Percentiles rank a stretch among this genome's conserved stretches.
Evolutionary conservation across 2,797 vertebrate species (phyloP).

Genomic region (Tiaroga cobitis): DNA sequence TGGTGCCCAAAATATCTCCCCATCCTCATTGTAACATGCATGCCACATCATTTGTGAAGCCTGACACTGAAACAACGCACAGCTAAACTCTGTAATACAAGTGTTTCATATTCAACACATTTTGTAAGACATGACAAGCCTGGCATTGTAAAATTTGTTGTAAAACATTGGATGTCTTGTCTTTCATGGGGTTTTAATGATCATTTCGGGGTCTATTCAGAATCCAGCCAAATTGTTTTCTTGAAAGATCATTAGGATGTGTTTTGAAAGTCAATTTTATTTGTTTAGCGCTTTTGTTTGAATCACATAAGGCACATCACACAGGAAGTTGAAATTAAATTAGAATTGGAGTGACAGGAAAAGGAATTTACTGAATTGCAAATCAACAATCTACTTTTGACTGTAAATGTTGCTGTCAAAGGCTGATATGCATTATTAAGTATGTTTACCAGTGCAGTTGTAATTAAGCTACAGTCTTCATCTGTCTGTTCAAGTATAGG

Average conservation of each 20-base stretch:
- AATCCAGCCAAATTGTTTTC: background rate
- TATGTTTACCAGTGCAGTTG: background rate
- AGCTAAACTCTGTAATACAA: slow-evolving; percentile 15
- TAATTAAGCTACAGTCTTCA: background rate
- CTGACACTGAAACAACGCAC: slow-evolving; percentile 22
- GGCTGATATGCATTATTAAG: slow-evolving; percentile 24
- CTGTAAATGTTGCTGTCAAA: slow-evolving; percentile 18
- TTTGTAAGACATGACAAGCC: background rate
- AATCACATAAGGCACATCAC: background rate
- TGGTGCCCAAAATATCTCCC: slow-evolving; percentile 55
- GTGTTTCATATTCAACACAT: background rate
- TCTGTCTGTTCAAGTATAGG: background rate
- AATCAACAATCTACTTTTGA: background rate
- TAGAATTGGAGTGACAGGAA: background rate
- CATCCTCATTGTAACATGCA: slow-evolving; percentile 43
- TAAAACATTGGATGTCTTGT: background rate
- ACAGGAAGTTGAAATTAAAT: background rate
- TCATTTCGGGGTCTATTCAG: background rate
- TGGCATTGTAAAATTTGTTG: background rate
- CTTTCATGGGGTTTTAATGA: background rate
- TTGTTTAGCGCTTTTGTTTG: background rate
- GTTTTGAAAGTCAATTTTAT: background rate
- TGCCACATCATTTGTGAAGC: slow-evolving; percentile 40
- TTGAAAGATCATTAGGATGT: background rate
- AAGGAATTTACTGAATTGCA: background rate